These are phyloP conservation scores for Eupleurogrammus muticus DNA, from an alignment of 2,797 vertebrate species.

Conservation along the genomic window DNA sequence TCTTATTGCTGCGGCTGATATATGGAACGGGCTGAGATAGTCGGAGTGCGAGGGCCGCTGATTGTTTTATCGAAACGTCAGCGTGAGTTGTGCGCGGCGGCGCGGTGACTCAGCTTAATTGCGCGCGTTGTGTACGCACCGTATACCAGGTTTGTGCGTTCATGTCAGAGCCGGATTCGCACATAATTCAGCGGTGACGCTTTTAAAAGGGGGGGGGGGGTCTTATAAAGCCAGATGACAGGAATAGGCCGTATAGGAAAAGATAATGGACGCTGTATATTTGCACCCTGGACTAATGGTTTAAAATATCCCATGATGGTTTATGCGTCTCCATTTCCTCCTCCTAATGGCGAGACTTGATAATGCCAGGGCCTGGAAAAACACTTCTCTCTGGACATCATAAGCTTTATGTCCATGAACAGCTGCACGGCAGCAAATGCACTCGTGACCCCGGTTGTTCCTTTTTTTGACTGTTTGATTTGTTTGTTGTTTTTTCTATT, in stretches of 20 bases:
- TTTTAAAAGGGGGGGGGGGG: constrained; percentile 13
- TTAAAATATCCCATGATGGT: constrained; percentile 14
- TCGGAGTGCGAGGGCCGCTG: constrained; percentile 54
- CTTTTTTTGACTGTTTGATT: background rate
- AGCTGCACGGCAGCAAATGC: constrained; percentile 2
- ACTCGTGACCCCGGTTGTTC: background rate
- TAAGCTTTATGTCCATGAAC: constrained; percentile 17
- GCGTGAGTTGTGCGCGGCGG: constrained; percentile 51
- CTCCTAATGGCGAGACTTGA: constrained; percentile 10
- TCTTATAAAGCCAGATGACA: background rate
- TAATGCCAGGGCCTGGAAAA: constrained; percentile 1
- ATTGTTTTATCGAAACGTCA: constrained; percentile 68
- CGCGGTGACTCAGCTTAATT: constrained; percentile 40
- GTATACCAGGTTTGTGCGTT: constrained; percentile 15
- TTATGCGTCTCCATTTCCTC: constrained; percentile 16
- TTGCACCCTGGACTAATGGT: background rate
- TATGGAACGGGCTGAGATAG: constrained; percentile 53
- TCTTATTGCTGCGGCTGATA: constrained; percentile 67
- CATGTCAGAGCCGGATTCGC: constrained; percentile 15
- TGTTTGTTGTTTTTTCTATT: background rate
- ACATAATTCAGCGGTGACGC: constrained; percentile 31
- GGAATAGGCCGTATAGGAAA: background rate
- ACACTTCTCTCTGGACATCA: constrained; percentile 22
- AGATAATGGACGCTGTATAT: background rate
- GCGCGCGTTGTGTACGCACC: constrained; percentile 11